Base-by-base conservation (phyloP, 2,888 invertebrate genomes). In the Aradus depressus region DNA sequence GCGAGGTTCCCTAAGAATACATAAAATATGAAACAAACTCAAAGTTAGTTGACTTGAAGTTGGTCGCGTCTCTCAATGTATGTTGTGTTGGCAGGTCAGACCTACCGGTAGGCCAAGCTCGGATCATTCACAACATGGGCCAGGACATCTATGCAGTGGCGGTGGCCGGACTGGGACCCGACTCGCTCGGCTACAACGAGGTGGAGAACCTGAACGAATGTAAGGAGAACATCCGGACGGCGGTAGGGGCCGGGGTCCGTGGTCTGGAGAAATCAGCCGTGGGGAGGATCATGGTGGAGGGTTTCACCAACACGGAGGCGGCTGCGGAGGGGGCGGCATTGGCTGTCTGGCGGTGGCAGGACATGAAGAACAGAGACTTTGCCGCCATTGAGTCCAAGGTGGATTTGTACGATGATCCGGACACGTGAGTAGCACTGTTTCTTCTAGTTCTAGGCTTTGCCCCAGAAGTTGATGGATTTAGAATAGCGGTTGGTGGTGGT, bases 111-210 rank as follows among this genome's bases (percentile, higher is more conserved):
- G 58, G 58, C 0, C 42, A 51, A 8, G 51, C 51, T 8, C 51
- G 44, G n/a, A 37, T 55, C 1, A 34, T 53, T 12, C 42, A 52
- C 23, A 53, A 56, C 35, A 32, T 59, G 2, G 35, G 52, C 1
- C 42, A 52, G 3, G 56, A 54, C 21, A 69, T 65, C 57, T 60
- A 62, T 21, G 62, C 74, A 66, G 68, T 76, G 0, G 73, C 79
- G 4, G 70, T 82, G 3, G 75, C 80, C 64, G 71, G 70, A 61
- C 68, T 82, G 21, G 83, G 72, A 5, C 51, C 56, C 19, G 56
- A 58, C 16, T 64, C 64, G 44, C 34, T 42, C 6, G 48, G 51
- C 10, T 67, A 63, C 54, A 66, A 69, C 61, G 65, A 64, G 26
- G 53, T 55, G n/a, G 73, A 73, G 60, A 64, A 65, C 43, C 28